Conservation (phyloP, 2,797 vertebrate genomes). For the Astyanax mexicanus region DNA sequence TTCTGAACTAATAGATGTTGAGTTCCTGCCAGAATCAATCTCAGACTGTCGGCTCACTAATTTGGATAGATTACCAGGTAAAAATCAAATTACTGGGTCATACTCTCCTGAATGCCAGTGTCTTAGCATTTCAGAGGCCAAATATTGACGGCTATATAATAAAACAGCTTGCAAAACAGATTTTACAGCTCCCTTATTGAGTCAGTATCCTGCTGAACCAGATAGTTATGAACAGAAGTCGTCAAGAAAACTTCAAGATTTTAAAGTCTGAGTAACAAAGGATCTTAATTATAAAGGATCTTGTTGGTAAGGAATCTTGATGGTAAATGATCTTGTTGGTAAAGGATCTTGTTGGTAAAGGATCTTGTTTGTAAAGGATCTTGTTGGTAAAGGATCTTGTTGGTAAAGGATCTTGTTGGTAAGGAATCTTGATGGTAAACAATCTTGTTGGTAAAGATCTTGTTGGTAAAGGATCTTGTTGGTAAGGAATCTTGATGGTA, state of each 20-base stretch:
- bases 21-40: constrained; percentile 10
- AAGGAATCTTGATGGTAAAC: no score
- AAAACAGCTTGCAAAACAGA: not conserved
- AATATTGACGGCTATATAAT: not conserved
- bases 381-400: no score
- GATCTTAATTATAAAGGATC: no score
- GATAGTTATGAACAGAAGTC: not conserved
- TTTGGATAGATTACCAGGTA: constrained; percentile 7
- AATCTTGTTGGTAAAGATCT: no score
- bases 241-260: not conserved
- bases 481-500: no score
- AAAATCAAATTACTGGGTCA: constrained; percentile 10
- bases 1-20: constrained; percentile 17
- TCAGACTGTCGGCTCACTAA: constrained; percentile 1
- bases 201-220: not conserved
- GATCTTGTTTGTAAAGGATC: no score
- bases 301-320: no score
- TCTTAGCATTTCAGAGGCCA: constrained; percentile 17
- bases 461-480: no score
- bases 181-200: not conserved
- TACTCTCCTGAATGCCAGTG: not conserved
- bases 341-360: no score
- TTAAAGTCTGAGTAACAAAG: no score
- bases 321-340: no score
- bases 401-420: no score